Conservation (phyloP, 2,888 invertebrate species). For the Steinernema scapterisci region DNA sequence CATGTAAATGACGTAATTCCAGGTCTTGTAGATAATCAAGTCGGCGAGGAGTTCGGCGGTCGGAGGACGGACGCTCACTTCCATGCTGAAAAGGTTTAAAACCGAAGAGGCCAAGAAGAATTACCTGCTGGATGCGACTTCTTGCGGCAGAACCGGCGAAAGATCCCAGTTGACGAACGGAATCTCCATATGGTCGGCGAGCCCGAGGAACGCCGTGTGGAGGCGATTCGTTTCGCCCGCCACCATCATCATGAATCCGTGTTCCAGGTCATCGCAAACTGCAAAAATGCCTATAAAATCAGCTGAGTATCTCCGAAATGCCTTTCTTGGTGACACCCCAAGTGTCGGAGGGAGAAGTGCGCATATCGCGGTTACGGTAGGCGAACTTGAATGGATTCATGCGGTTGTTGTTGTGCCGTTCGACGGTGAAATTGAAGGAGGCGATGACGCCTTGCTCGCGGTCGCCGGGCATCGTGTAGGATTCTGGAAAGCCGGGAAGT, state of each 20-base stretch:
- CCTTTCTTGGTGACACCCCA: slow-evolving; percentile 50
- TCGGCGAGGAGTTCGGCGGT: slow-evolving; percentile 93
- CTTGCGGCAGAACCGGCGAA: slow-evolving; percentile 31
- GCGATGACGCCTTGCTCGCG: slow-evolving; percentile 51
- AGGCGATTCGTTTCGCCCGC: slow-evolving; percentile 50
- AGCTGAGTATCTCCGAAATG: neutral
- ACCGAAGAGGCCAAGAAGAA: neutral
- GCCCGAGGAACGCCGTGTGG: slow-evolving; percentile 47
- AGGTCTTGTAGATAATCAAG: slow-evolving; percentile 87
- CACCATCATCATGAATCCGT: slow-evolving; percentile 65
- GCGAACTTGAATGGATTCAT: slow-evolving; percentile 45
- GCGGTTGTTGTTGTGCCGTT: slow-evolving; percentile 42
- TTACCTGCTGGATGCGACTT: slow-evolving; percentile 23
- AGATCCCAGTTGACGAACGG: slow-evolving; percentile 56
- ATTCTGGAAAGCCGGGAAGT: slow-evolving; percentile 46
- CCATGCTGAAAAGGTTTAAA: slow-evolving; percentile 52
- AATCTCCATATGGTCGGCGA: slow-evolving; percentile 48
- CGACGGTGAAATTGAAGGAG: slow-evolving; percentile 39
- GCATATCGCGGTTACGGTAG: slow-evolving; percentile 42
- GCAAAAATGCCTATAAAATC: slow-evolving; percentile 35
- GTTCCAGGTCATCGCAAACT: slow-evolving; percentile 64
- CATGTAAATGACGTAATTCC: slow-evolving; percentile 85
- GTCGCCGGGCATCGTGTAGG: slow-evolving; percentile 60
- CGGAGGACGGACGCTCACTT: slow-evolving; percentile 82
- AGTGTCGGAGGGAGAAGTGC: slow-evolving; percentile 48